A percentile compares a stretch with the other conserved stretches of the same genome.
Conservation (phyloP, 2,113 vertebrate genomes). For the Cynopterus brachyotis region DNA sequence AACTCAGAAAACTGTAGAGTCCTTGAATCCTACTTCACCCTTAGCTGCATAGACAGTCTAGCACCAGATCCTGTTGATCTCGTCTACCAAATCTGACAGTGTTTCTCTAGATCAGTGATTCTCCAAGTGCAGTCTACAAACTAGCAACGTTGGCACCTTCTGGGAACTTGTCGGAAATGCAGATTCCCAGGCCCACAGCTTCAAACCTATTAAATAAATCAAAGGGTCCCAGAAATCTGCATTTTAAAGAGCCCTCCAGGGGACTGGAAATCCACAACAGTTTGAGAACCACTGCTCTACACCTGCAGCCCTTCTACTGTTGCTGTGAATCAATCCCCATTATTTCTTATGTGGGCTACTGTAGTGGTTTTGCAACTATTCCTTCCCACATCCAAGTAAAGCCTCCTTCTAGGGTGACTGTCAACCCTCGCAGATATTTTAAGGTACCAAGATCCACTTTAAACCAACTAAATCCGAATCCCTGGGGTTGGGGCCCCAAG, state of each 20-base stretch:
- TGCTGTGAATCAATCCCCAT: neutral
- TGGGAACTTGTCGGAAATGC: neutral
- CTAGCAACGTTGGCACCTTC: neutral
- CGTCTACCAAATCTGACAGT: neutral
- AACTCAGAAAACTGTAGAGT: neutral
- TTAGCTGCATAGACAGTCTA: neutral
- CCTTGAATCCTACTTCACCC: neutral
- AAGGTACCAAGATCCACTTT: neutral
- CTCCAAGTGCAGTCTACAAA: neutral
- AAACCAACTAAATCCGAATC: neutral
- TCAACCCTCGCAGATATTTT: neutral
- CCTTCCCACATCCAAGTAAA: neutral
- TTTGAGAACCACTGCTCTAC: neutral
- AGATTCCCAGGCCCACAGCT: neutral
- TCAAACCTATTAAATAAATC: neutral
- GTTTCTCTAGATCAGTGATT: neutral
- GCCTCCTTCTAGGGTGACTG: neutral
- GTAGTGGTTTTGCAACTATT: neutral
- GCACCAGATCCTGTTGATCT: neutral
- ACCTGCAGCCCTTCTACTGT: neutral
- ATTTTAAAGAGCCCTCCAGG: neutral
- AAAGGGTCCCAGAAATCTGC: neutral
- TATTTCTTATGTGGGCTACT: neutral
- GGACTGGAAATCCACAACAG: neutral
- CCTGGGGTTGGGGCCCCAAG: neutral